Evolutionary conservation across 2,888 invertebrate genomes (phyloP), one percentile per base, ranked within the genome.

Genomic region (Unio pictorum): DNA sequence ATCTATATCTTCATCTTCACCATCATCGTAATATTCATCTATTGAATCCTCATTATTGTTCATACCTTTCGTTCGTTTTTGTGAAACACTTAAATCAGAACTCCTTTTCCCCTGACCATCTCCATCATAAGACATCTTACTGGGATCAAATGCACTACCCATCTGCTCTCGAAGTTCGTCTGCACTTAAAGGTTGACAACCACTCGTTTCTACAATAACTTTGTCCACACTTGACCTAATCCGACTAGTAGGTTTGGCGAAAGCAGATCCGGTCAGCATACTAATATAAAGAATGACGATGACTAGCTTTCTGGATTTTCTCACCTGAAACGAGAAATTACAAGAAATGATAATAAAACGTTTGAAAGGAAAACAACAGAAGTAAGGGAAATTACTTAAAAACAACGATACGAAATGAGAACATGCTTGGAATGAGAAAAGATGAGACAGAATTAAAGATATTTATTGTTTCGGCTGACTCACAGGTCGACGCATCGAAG

Each of bases 81-180:
- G 45, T 45, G 45, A 45, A 45, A 45, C 45, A 45, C 15, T 45
- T 11, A 45, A 45, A 45, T 45, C 45, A 45, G 45, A 45, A 60
- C 55, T 61, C 61, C 56, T 66, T 54, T 34, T 59, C 57, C 45
- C 74, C 61, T 61, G 61, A 57, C 61, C 68, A 17, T 69, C 76
- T 64, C 77, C 72, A 59, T 82, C 78, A 55, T 74, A 62, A n/a
- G 81, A 78, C 86, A 85, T 86, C 54, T 75, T 77, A n/a, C 64
- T 75, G 20, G 72, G 69, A 68, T 86, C 86, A 66, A 77, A 83
- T 11, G 74, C 78, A n/a, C 74, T 60, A 5, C 85, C 84, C 81
- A 84, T 81, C 59, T 71, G 70, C 26, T 71, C 66, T 55, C 75
- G 75, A n/a, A 84, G 77, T 34, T 82, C 79, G 18, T 80, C 72